Evolutionary conservation across 2,113 vertebrate genomes (phyloP).

Genomic region (Nerophis lumbriciformis): DNA sequence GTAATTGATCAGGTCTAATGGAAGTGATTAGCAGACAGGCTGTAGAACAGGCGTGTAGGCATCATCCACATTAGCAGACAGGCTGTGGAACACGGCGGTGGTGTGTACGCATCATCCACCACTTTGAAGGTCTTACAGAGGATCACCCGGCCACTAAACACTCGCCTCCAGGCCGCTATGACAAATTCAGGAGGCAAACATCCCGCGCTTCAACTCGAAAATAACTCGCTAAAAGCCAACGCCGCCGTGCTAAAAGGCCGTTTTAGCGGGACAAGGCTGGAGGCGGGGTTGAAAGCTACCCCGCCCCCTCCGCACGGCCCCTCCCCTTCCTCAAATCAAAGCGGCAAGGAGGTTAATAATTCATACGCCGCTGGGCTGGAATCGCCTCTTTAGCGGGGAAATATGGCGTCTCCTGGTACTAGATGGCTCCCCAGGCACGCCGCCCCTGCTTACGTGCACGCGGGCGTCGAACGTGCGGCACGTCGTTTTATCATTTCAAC

Average conservation of each 20-base stretch:
- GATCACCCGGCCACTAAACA: constrained; percentile 39
- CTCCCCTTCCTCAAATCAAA: constrained; percentile 1
- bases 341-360: constrained; percentile 68
- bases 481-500: too few relatives aligned
- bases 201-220: constrained; percentile 65
- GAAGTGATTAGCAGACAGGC: too few relatives aligned
- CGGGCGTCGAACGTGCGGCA: neutral
- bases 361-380: constrained; percentile 69
- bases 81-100: neutral
- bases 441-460: constrained; percentile 33
- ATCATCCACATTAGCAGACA: constrained; percentile 42
- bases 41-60: constrained; percentile 45
- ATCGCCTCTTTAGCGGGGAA: constrained; percentile 70
- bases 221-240: constrained; percentile 72
- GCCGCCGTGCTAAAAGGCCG: constrained; percentile 73
- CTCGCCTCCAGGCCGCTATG: constrained; percentile 65
- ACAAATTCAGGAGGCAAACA: constrained; percentile 75
- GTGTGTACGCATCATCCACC: constrained; percentile 62
- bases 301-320: constrained; percentile 37
- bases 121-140: constrained; percentile 60
- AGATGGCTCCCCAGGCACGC: constrained; percentile 59
- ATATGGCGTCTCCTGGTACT: constrained; percentile 74
- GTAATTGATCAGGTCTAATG: too few relatives aligned
- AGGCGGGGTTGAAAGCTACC: constrained; percentile 58
- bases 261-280: constrained; percentile 60